Base-by-base conservation (phyloP, 2,797 vertebrate genomes). In the Myoxocephalus aenaeus region DNA sequence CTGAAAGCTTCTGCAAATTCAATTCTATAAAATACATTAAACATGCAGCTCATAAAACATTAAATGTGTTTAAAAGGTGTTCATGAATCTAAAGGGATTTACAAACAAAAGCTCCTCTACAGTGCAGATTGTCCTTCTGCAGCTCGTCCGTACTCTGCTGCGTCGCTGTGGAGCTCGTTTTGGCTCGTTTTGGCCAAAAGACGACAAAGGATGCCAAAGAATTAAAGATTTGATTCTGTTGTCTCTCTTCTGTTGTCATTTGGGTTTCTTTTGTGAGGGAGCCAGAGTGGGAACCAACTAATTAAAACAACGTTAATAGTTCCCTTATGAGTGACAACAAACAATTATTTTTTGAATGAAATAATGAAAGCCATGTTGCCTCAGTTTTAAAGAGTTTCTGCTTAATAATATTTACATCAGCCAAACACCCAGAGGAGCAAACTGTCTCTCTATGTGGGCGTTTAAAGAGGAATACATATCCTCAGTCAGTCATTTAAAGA, bases 161-260 rank as follows among this genome's bases (percentile, higher is more conserved):
- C 34, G 34, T 42, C 25, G 40, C 51, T 25, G 32, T 27, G 32
- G 3, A n/a, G n/a, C n/a, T n/a, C n/a, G n/a, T n/a, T 32, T 32
- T 5, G 32, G n/a, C 32, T 65, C 56, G 4, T 34, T 63, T 32
- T 8, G 51, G 25, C 65, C 54, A 74, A 68, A 69, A 27, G 7
- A 50, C 12, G 44, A 50, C 7, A 11, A 66, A 40, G 9, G 61
- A 51, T 34, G 70, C 42, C 29, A 74, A 50, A 58, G n/a, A 32
- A 38, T 9, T 10, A 10, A 9, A n/a, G 64, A 73, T 70, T 29
- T 50, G 9, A 57, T 48, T 29, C n/a, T 3, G 25, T 46, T 64
- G 44, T 42, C 56, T 71, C 51, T 50, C 36, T 40, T 58, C 44
- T 65, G 51, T 25, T 73, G 51, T 66, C 64, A 71, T 66, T 63